Percentiles rank a stretch among this genome's conserved stretches.
Evolutionary conservation across 2,797 vertebrate genomes (phyloP).

Genomic region (Uromys caudimaculatus): DNA sequence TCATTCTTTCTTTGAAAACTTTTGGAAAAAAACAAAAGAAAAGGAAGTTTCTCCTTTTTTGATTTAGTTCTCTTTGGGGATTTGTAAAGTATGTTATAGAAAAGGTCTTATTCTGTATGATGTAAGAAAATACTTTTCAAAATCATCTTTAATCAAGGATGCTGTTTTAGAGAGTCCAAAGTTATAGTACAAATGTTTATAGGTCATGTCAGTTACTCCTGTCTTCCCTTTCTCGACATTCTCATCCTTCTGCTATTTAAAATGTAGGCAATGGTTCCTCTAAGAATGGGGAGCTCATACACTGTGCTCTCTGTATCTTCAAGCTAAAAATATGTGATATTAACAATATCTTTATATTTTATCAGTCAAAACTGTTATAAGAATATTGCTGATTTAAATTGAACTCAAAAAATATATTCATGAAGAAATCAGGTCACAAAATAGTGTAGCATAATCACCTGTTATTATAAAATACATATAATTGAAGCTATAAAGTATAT

Average conservation of each 20-base stretch:
- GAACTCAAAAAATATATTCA: not conserved
- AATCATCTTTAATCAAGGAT: not conserved
- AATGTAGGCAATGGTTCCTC: not conserved
- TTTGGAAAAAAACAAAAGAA: slow-evolving; percentile 1
- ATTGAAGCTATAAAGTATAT: not conserved
- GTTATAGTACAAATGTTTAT: not conserved
- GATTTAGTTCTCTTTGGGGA: slow-evolving; percentile 11
- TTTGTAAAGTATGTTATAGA: not conserved
- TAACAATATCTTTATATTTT: not conserved
- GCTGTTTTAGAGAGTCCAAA: slow-evolving; percentile 24
- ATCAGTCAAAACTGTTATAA: not conserved
- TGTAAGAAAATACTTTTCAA: slow-evolving; percentile 5
- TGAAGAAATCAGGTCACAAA: not conserved
- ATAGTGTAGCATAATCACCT: not conserved
- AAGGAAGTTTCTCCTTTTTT: slow-evolving; percentile 23
- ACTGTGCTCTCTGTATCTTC: not conserved
- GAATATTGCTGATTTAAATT: not conserved
- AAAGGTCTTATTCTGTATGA: not conserved
- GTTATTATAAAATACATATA: not conserved
- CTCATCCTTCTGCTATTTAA: not conserved
- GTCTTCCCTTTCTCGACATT: too few relatives aligned
- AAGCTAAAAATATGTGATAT: slow-evolving; percentile 14
- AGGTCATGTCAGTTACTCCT: not conserved
- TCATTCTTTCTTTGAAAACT: not conserved
- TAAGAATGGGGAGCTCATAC: not conserved